Evolutionary conservation across 1,140 invertebrate species (phyloP).

Genomic region (Drosophila orosa): DNA sequence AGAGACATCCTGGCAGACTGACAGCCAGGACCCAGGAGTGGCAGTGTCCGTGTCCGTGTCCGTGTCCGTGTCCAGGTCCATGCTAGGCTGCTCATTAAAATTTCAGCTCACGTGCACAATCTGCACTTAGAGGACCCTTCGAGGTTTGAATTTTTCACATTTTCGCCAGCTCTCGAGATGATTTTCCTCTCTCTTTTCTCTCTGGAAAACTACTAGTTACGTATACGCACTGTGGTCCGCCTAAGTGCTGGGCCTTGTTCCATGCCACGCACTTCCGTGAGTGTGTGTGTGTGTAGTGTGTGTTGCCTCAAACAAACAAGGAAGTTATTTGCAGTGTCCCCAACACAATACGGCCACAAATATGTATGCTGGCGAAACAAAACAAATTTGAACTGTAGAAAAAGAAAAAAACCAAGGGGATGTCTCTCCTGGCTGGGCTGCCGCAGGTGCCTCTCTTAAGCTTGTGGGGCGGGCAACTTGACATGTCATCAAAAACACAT

Average conservation of each 20-base stretch:
- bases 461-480: constrained; percentile 61
- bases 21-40: constrained; percentile 56
- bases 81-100: constrained; percentile 68
- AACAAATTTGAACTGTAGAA: constrained; percentile 62
- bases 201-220: constrained; percentile 39
- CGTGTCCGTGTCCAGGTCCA: constrained; percentile 26
- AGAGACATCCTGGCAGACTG: neutral
- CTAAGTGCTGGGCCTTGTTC: constrained; percentile 65
- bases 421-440: constrained; percentile 13
- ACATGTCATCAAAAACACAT: constrained; percentile 83
- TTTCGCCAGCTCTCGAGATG: constrained; percentile 58
- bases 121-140: constrained; percentile 78
- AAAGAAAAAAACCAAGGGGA: constrained; percentile 11
- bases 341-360: constrained; percentile 40
- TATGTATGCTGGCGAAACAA: constrained; percentile 42
- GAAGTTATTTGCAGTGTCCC: constrained; percentile 67
- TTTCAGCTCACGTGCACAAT: constrained; percentile 77
- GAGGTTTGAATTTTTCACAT: constrained; percentile 80
- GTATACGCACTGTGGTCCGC: constrained; percentile 22
- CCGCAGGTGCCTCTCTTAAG: constrained; percentile 30
- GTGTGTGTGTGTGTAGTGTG: constrained; percentile 6
- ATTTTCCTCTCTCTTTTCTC: constrained; percentile 20
- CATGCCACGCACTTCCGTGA: constrained; percentile 54
- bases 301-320: constrained; percentile 60
- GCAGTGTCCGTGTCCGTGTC: constrained; percentile 14